Percentiles rank a stretch among this genome's conserved stretches.
phyloP scores from a whole-genome alignment of 2,797 vertebrate genomes.

The Leucoraja ocellata region DNA sequence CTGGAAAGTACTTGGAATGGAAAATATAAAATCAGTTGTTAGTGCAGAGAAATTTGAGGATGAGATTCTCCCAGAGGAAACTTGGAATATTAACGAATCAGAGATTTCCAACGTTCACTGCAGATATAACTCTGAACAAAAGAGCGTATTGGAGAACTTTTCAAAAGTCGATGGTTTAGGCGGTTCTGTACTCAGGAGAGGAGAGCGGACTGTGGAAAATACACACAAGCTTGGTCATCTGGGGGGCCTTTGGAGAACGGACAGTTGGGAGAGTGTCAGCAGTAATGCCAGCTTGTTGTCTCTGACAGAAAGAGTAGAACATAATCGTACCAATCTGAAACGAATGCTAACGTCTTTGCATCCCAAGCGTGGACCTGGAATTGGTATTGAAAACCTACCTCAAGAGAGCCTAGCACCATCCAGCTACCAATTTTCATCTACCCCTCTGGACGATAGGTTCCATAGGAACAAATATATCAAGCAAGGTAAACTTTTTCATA shows the following conservation, averaged over 20 bases:
- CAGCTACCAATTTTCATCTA: conserved; percentile 31
- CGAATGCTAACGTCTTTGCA: conserved; percentile 54
- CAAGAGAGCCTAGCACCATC: neutral
- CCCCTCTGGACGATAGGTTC: conserved; percentile 23
- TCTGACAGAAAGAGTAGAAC: conserved; percentile 63
- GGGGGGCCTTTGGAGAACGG: conserved; percentile 54
- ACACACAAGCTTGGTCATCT: conserved; percentile 40
- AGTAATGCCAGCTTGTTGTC: conserved; percentile 46
- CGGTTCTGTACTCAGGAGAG: conserved; percentile 43
- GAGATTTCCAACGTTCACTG: neutral
- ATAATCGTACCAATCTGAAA: conserved; percentile 68
- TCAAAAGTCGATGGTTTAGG: conserved; percentile 54
- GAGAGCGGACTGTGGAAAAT: conserved; percentile 46
- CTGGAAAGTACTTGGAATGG: conserved; percentile 59
- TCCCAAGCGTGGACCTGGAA: conserved; percentile 6
- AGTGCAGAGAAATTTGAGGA: conserved; percentile 46
- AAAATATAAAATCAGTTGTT: conserved; percentile 54
- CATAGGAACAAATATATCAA: conserved; percentile 46
- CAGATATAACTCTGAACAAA: conserved; percentile 26
- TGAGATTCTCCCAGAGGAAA: conserved; percentile 39
- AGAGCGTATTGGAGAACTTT: conserved; percentile 42
- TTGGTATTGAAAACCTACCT: neutral
- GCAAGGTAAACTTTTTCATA: conserved; percentile 42
- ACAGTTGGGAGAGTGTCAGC: conserved; percentile 53
- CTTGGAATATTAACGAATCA: conserved; percentile 26